Conservation (phyloP, 2,113 vertebrate species). For the Gymnorhina tibicen region DNA sequence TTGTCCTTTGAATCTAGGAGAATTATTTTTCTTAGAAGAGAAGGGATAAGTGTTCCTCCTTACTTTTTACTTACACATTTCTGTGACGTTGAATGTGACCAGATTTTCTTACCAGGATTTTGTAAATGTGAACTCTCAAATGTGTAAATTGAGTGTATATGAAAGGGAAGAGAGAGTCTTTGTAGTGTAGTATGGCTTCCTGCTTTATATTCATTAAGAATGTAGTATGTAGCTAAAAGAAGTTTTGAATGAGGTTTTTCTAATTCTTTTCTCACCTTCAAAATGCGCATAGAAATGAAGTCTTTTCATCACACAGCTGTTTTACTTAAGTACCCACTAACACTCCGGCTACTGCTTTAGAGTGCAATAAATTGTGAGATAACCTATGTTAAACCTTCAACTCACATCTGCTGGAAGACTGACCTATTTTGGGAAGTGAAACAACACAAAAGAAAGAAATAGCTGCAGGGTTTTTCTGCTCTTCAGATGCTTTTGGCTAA, state of each 20-base stretch:
- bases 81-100: background rate
- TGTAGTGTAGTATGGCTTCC: background rate
- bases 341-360: background rate
- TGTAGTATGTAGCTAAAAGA: background rate
- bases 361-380: slow-evolving; percentile 6
- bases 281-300: background rate
- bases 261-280: background rate
- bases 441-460: background rate
- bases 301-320: background rate
- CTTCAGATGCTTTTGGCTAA: background rate
- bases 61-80: background rate
- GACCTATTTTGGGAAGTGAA: background rate
- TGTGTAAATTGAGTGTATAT: background rate
- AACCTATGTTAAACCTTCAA: background rate
- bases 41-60: background rate
- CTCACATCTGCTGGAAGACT: background rate
- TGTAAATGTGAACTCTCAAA: background rate
- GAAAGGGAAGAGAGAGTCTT: background rate
- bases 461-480: background rate
- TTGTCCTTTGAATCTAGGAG: background rate
- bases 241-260: slow-evolving; percentile 12
- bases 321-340: background rate
- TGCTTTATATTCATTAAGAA: background rate
- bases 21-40: background rate
- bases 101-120: background rate